These are phyloP conservation scores for Mallotus villosus DNA, from an alignment of 2,797 vertebrate species.

Conservation along the genomic window DNA sequence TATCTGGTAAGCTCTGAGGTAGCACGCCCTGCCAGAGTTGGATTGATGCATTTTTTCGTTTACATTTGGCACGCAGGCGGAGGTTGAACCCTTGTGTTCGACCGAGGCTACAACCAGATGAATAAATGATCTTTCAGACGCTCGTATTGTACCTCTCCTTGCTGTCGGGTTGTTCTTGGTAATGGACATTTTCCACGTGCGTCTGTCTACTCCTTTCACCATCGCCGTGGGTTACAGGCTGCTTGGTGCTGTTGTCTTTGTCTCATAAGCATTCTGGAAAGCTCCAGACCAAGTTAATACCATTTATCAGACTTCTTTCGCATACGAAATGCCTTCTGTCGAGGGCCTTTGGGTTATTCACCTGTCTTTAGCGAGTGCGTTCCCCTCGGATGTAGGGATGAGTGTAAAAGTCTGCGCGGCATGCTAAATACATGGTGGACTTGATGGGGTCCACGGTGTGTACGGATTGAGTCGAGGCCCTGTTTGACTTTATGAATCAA, in stretches of 20 bases:
- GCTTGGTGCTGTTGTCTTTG: slow-evolving; percentile 31
- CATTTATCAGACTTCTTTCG: slow-evolving; percentile 67
- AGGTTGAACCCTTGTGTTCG: not conserved
- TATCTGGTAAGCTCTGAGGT: slow-evolving; percentile 42
- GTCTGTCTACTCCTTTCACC: slow-evolving; percentile 17
- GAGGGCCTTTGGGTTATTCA: slow-evolving; percentile 63
- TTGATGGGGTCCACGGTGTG: slow-evolving; percentile 29
- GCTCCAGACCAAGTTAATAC: slow-evolving; percentile 61
- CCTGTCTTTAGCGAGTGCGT: slow-evolving; percentile 56
- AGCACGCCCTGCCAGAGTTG: slow-evolving; percentile 41
- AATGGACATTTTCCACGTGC: not conserved
- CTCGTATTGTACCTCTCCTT: slow-evolving; percentile 22
- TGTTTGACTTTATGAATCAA: slow-evolving; percentile 34
- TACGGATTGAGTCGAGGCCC: slow-evolving; percentile 29
- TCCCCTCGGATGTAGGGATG: slow-evolving; percentile 41
- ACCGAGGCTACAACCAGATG: slow-evolving; percentile 23
- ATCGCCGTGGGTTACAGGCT: slow-evolving; percentile 18
- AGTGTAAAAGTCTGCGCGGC: slow-evolving; percentile 37
- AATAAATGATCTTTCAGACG: slow-evolving; percentile 44
- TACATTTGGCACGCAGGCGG: slow-evolving; percentile 34
- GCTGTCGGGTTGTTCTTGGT: not conserved
- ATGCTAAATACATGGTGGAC: slow-evolving; percentile 42
- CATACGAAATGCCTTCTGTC: slow-evolving; percentile 69
- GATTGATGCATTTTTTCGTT: slow-evolving; percentile 56
- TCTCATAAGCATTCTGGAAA: slow-evolving; percentile 49